These are phyloP conservation scores for Gobio gobio DNA, from an alignment of 2,113 vertebrate species.

Conservation along the genomic window DNA sequence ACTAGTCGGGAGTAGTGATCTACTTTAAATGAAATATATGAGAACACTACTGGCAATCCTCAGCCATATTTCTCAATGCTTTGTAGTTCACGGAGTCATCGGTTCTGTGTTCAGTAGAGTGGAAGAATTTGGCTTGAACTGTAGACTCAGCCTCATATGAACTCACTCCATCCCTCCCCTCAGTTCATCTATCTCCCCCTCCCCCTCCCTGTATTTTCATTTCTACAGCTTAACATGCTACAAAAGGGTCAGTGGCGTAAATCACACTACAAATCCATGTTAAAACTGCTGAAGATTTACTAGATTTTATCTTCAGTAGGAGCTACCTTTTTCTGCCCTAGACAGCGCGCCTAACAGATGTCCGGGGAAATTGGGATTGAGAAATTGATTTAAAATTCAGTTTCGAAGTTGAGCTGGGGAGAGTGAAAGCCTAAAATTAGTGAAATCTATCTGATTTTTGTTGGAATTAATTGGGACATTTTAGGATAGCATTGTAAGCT, in stretches of 20 bases:
- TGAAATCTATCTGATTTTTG: neutral
- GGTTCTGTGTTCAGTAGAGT: slow-evolving; percentile 36
- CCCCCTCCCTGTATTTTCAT: neutral
- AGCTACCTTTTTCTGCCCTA: slow-evolving; percentile 19
- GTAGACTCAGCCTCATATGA: slow-evolving; percentile 37
- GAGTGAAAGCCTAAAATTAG: neutral
- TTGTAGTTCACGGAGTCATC: slow-evolving; percentile 24
- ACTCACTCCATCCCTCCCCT: slow-evolving; percentile 14
- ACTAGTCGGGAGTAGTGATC: neutral
- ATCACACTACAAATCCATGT: slow-evolving; percentile 28
- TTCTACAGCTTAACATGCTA: slow-evolving; percentile 17
- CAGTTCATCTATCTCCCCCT: slow-evolving; percentile 7
- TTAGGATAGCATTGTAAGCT: neutral
- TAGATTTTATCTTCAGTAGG: slow-evolving; percentile 1
- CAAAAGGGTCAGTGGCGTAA: slow-evolving; percentile 26
- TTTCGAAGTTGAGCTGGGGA: neutral
- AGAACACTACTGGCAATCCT: slow-evolving; percentile 1
- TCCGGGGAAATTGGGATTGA: slow-evolving; percentile 3
- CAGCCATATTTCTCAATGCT: slow-evolving; percentile 24
- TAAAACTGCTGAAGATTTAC: slow-evolving; percentile 17
- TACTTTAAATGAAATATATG: neutral
- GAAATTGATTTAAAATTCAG: slow-evolving; percentile 4
- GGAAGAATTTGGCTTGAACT: slow-evolving; percentile 32
- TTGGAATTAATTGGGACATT: slow-evolving; percentile 1
- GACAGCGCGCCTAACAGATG: neutral